Base-by-base conservation (phyloP, 2,113 vertebrate species). In the Misgurnus mizolepis region DNA sequence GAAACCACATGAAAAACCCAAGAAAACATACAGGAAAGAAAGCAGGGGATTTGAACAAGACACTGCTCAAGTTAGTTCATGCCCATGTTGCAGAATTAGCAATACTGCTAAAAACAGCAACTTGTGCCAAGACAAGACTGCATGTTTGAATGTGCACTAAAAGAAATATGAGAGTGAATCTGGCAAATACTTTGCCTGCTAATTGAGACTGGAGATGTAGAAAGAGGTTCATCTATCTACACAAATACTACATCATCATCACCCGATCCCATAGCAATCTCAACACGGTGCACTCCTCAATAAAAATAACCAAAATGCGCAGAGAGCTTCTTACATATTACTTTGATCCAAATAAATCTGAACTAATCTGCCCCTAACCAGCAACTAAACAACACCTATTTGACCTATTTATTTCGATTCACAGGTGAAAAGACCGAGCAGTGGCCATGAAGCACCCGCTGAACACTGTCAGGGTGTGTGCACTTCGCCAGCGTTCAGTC, bases 41-140 rank as follows among this genome's bases (percentile, higher is more conserved):
- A 79, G 10, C 12, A 50, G 17, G 12, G 12, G 18, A 61, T 62
- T 4, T 50, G 58, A 71, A 50, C 40, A 2, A n/a, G 53, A 67
- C 41, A 72, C n/a, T 67, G 61, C 49, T 72, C 60, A 76, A 66
- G 75, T 77, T 77, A 67, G 75, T 66, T 67, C 62, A 53, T 77
- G 75, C 34, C 73, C 43, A 64, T 55, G 50, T 66, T 18, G 49
- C 61, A 66, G 61, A 77, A 66, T 77, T 66, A 66, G 34, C 55
- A 41, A 76, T 64, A 12, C 9, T 53, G 58, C 8, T 15, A 40
- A 47, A 77, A 66, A 67, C 49, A 40, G 15, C 55, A 7, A 66
- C 61, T 66, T 66, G 61, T 66, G 75, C 75, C 75, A 77, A 66
- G 65, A 34, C 75, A 77, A 66, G 65, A 34, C 60, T 62, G 18